Conservation (phyloP, 2,113 vertebrate genomes). For the Planiliza haematocheilus region DNA sequence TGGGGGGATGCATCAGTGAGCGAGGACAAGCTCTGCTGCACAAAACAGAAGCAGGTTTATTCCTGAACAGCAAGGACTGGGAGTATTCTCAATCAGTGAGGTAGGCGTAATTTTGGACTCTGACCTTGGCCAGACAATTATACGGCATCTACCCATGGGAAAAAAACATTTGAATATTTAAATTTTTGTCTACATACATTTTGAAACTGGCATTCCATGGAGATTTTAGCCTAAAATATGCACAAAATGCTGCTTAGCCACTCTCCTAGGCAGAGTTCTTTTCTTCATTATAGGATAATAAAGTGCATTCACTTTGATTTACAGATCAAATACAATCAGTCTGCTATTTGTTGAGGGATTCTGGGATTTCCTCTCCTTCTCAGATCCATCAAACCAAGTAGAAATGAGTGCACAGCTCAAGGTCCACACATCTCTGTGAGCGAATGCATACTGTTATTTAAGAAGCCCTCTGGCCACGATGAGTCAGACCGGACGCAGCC, state of each 20-base stretch:
- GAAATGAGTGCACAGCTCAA: too few species aligned
- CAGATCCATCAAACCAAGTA: background rate
- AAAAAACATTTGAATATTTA: background rate
- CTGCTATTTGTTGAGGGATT: background rate
- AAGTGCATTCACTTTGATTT: background rate
- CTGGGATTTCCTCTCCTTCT: background rate
- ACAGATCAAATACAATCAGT: background rate
- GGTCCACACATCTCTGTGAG: background rate
- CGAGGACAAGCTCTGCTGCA: constrained; percentile 23
- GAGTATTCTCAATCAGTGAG: background rate
- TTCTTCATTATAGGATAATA: too few species aligned
- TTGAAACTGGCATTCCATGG: background rate
- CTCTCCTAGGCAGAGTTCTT: too few species aligned
- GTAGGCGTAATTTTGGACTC: background rate
- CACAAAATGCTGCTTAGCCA: too few species aligned
- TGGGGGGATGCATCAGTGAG: constrained; percentile 30
- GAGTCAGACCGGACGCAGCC: constrained; percentile 10
- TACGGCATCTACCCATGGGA: background rate
- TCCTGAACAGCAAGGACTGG: too few species aligned
- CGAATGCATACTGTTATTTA: background rate
- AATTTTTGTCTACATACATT: too few species aligned
- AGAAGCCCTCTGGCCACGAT: background rate
- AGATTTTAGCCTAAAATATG: background rate
- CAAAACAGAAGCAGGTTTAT: constrained; percentile 2
- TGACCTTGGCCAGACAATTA: background rate